Base-by-base conservation (phyloP, 37 sponge, comb jelly and placozoan species). In the Chondrosia reniformis region DNA sequence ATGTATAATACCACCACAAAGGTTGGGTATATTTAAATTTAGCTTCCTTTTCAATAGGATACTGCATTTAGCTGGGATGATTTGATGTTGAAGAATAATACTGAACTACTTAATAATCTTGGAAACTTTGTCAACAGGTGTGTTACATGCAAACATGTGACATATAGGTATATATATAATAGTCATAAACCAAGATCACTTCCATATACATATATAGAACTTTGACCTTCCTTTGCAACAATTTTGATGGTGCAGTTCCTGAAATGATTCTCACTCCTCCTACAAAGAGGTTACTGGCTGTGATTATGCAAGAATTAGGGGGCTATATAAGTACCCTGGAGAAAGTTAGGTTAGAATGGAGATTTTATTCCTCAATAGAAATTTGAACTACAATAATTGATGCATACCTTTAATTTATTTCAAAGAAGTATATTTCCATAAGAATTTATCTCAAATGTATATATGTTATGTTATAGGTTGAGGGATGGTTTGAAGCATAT, bases 71-170 rank as follows among this genome's bases (percentile, higher is more conserved):
- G 75, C 45, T 94, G 95, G 95, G 46, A 63, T 77, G 87, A 84
- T 33, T 63, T 94, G 45, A 76, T 81, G 38, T 46, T 45, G 17
- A 90, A 84, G 45, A 75, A 84, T 67, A 94, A 94, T 74, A 82
- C 77, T 42, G 91, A 91, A n/a, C 80, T 94, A 21, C 74, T 94
- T 8, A 88, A 87, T 72, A 94, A 90, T 75, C 61, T 91, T 22
- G 95, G 95, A 43, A 94, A 94, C 65, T 90, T 93, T 42, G 67
- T 90, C 36, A 87, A 90, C 63, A 65, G 89, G 77, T 73, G 34
- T 64, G 66, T 49, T n/a, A n/a, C n/a, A n/a, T n/a, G n/a, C n/a
- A n/a, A n/a, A n/a, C n/a, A n/a, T n/a, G n/a, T n/a, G n/a, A n/a
- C n/a, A n/a, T n/a, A n/a, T n/a, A n/a, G n/a, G n/a, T n/a, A n/a